These are phyloP conservation scores for Odontothrips loti DNA, from an alignment of 2,888 invertebrate genomes.

Conservation along the genomic window DNA sequence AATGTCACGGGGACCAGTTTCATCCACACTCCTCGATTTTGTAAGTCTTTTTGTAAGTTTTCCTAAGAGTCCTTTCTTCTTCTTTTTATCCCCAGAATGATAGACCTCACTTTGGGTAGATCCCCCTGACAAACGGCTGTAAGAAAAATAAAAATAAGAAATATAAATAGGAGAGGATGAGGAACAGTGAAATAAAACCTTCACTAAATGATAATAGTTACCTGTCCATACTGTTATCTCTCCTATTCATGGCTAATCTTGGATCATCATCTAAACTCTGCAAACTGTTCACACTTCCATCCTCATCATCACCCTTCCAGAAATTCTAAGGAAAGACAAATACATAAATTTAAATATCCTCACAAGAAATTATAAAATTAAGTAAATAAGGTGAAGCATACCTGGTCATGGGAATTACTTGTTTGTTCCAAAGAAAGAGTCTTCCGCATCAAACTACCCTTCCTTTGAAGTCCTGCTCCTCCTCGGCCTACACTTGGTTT, in stretches of 20 bases:
- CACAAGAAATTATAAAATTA: conserved; percentile 9
- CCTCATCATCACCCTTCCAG: conserved; percentile 71
- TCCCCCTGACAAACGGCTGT: conserved; percentile 71
- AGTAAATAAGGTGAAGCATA: conserved; percentile 34
- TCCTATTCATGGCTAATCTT: conserved; percentile 31
- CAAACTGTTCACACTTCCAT: conserved; percentile 76
- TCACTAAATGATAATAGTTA: conserved; percentile 40
- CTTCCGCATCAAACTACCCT: conserved; percentile 60
- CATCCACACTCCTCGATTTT: conserved; percentile 75
- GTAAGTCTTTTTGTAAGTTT: conserved; percentile 76
- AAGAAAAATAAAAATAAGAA: conserved; percentile 36
- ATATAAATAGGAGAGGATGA: background rate
- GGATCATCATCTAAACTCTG: conserved; percentile 67
- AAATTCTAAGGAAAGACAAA: conserved; percentile 54
- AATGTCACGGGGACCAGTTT: conserved; percentile 48
- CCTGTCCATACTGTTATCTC: conserved; percentile 77
- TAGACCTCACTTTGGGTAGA: conserved; percentile 80
- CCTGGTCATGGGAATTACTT: conserved; percentile 47
- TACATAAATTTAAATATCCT: conserved; percentile 26
- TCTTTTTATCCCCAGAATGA: conserved; percentile 65
- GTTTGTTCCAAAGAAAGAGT: conserved; percentile 70
- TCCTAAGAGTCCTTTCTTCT: conserved; percentile 74
- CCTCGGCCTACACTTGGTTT: conserved; percentile 43
- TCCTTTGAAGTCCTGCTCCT: conserved; percentile 39
- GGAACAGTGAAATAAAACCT: background rate